Evolutionary conservation across 2,113 vertebrate genomes (phyloP), one percentile per base, ranked within the genome.

Genomic region (Numenius arquata): DNA sequence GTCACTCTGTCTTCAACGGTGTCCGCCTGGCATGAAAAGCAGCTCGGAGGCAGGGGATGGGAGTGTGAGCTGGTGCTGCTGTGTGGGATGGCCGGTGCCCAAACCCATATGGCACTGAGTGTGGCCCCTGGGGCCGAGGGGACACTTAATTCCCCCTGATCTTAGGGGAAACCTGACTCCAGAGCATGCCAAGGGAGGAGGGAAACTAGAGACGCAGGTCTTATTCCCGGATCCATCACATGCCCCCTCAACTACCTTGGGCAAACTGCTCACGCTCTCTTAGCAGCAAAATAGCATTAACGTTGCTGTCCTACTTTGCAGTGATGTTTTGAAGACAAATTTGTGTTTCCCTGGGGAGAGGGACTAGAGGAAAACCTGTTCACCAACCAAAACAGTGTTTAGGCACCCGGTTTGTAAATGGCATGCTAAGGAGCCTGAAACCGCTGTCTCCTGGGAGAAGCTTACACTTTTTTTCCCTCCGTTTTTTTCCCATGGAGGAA

Each of bases 271-370:
- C 53, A 29, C 5, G 6, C 68, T 40, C 29, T 19, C 59, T 34
- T 41, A 45, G 12, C 59, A 63, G 77, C 62, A 41, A 3, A 71
- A 8, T 23, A 55, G 72, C 76, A 5, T 14, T 36, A 40, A 11
- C n/a, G 15, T 78, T 15, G 10, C 92, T 90, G 90, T 41, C 88
- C 96, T 75, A 75, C 86, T 92, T 95, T 68, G 83, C 88, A 75
- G 83, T 34, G 86, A 58, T 45, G 70, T 89, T 91, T 84, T 72
- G 92, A 89, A 95, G 89, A 65, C 36, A 85, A 82, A 89, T 87
- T 70, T 38, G 18, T 92, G 29, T 73, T 79, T 94, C 92, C 71
- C 70, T 47, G 40, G 84, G 74, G 85, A 66, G 59, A 77, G 26
- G 38, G 41, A 43, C 85, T 53, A 12, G 25, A 87, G 84, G 61